Evolutionary conservation across 1,140 invertebrate genomes (phyloP).

Genomic region (Drosophila simulans): DNA sequence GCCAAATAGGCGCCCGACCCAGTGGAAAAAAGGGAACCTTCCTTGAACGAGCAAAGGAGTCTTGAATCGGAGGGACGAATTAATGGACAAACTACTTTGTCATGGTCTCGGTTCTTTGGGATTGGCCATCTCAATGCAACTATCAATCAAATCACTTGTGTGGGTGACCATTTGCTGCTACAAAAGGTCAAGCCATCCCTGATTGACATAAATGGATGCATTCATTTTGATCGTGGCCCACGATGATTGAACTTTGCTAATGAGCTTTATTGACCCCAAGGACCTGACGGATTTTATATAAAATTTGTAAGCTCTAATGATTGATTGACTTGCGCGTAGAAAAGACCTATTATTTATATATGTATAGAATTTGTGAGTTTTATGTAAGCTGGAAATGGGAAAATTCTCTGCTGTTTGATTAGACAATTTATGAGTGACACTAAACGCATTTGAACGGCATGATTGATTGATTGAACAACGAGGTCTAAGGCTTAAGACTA

Average conservation of each 20-base stretch:
- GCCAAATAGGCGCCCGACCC: slow-evolving; percentile 25
- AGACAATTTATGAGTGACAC: not conserved
- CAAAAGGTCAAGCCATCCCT: slow-evolving; percentile 30
- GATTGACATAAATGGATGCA: slow-evolving; percentile 51
- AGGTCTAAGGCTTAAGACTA: not conserved
- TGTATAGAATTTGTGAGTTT: not conserved
- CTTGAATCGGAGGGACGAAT: not conserved
- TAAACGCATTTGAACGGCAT: not conserved
- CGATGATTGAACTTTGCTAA: slow-evolving; percentile 53
- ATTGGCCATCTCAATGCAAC: slow-evolving; percentile 73
- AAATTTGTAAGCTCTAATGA: not conserved
- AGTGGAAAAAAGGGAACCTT: not conserved
- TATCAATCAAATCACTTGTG: slow-evolving; percentile 66
- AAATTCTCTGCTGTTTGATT: slow-evolving; percentile 3
- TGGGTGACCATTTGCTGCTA: slow-evolving; percentile 37
- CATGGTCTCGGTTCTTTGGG: slow-evolving; percentile 46
- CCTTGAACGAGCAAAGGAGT: too few species aligned
- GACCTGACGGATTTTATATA: not conserved
- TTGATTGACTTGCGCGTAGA: slow-evolving; percentile 24
- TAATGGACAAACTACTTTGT: slow-evolving; percentile 66
- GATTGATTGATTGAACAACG: slow-evolving; percentile 13
- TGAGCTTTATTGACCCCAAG: slow-evolving; percentile 50
- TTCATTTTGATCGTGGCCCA: slow-evolving; percentile 38
- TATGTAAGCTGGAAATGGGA: not conserved
- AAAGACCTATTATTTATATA: not conserved